Percentiles rank a stretch among this genome's conserved stretches.
Evolutionary conservation across 92 coral and sea anemone genomes (phyloP).

Genomic region (Porites lobata): DNA sequence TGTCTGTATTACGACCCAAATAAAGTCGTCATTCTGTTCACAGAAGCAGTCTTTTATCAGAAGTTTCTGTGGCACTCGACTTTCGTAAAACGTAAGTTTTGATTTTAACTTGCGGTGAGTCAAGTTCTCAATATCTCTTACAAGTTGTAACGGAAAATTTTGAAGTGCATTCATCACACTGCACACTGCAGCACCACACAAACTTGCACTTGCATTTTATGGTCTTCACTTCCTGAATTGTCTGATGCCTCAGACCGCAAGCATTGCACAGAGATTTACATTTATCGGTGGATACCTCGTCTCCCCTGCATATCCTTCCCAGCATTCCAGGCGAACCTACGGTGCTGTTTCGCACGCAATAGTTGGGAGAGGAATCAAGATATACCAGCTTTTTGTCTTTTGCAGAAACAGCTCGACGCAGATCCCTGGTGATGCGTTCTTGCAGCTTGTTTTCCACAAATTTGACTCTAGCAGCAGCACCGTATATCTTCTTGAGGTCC

Average conservation of each 20-base stretch:
- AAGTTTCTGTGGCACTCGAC: background rate
- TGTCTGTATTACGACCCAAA: too few relatives aligned
- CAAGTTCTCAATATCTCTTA: background rate
- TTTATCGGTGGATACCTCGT: slow-evolving; percentile 41
- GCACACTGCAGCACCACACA: slow-evolving; percentile 90
- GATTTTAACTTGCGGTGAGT: too few relatives aligned
- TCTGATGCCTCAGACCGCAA: slow-evolving; percentile 53
- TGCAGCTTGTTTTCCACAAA: slow-evolving; percentile 46
- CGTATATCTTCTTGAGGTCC: slow-evolving; percentile 71
- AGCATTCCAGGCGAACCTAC: slow-evolving; percentile 83
- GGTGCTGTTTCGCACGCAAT: slow-evolving; percentile 70
- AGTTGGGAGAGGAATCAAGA: slow-evolving; percentile 86
- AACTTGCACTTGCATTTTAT: slow-evolving; percentile 87
- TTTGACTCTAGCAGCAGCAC: slow-evolving; percentile 61
- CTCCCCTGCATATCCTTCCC: slow-evolving; percentile 81
- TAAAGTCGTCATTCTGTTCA: too few relatives aligned
- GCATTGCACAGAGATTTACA: slow-evolving; percentile 77
- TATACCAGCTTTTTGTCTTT: slow-evolving; percentile 73
- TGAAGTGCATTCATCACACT: slow-evolving; percentile 67
- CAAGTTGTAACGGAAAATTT: slow-evolving; percentile 53
- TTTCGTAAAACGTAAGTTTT: too few relatives aligned
- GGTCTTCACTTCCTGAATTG: slow-evolving; percentile 19
- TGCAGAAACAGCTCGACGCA: slow-evolving; percentile 48
- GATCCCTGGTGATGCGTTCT: slow-evolving; percentile 42
- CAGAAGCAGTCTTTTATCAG: too few relatives aligned